phyloP scores from a whole-genome alignment of 2,797 vertebrate species.

The Microctenopoma stevenorrisi region DNA sequence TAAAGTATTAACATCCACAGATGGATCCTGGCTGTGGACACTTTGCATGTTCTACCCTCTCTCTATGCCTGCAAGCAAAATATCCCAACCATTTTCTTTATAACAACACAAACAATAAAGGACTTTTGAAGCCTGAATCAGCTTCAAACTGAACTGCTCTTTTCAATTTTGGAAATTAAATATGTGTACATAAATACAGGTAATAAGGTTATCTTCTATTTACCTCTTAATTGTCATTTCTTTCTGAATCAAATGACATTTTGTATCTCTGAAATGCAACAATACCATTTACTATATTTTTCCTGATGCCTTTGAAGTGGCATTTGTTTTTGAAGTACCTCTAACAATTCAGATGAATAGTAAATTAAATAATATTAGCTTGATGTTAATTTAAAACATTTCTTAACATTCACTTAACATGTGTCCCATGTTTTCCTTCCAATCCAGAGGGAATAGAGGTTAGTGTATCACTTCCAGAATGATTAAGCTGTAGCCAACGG shows the following conservation, averaged over 20 bases:
- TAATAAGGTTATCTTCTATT: background rate
- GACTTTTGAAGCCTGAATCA: too few species aligned
- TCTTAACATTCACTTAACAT: background rate
- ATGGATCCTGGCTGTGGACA: too few species aligned
- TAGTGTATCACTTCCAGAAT: conserved; percentile 18
- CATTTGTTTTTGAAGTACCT: conserved; percentile 2
- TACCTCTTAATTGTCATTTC: too few species aligned
- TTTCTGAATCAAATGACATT: background rate
- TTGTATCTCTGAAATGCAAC: background rate
- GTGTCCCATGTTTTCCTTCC: background rate
- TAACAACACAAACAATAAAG: too few species aligned
- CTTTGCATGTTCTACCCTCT: too few species aligned
- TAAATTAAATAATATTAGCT: conserved; percentile 23
- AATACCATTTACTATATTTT: background rate
- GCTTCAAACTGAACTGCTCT: too few species aligned
- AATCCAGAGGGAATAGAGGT: conserved; percentile 38
- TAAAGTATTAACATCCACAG: too few species aligned
- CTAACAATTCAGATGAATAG: conserved; percentile 3
- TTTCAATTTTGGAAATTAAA: too few species aligned
- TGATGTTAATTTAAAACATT: conserved; percentile 30
- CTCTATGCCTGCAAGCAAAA: too few species aligned
- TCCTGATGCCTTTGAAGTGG: background rate
- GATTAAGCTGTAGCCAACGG: conserved; percentile 39
- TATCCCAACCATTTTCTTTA: too few species aligned
- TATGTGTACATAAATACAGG: too few species aligned